Percentiles rank a stretch among this genome's conserved stretches.
phyloP scores from a whole-genome alignment of 2,797 vertebrate genomes.

The Oreochromis mossambicus region DNA sequence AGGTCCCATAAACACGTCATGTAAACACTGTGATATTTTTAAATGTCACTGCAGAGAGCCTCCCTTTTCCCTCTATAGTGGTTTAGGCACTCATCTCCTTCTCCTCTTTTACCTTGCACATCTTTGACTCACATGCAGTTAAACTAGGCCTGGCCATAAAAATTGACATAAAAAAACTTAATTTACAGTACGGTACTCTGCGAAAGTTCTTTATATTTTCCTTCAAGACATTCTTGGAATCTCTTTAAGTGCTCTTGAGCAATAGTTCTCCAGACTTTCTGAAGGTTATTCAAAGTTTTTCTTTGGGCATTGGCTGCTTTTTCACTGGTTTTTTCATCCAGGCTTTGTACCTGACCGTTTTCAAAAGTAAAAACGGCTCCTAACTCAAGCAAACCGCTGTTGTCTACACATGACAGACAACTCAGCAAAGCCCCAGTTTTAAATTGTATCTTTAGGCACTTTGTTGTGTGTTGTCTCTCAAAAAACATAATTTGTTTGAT shows the following conservation, averaged over 20 bases:
- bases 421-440: neutral
- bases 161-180: neutral
- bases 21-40: constrained; percentile 65
- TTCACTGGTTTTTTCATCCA: neutral
- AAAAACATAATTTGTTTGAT: neutral
- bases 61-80: constrained; percentile 29
- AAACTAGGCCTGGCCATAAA: neutral
- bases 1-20: constrained; percentile 66
- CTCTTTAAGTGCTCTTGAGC: neutral
- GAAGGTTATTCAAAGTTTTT: neutral
- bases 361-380: neutral
- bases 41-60: constrained; percentile 35
- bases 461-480: neutral
- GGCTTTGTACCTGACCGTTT: neutral
- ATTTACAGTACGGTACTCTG: neutral
- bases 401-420: neutral
- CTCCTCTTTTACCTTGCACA: constrained; percentile 28
- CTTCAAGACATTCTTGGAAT: neutral
- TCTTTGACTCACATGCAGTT: constrained; percentile 1
- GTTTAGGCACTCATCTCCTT: constrained; percentile 6
- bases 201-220: neutral
- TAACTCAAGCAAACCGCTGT: neutral
- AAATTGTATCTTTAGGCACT: neutral
- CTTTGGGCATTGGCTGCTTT: neutral
- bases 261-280: neutral